Percentiles rank a stretch among this genome's conserved stretches.
Conservation (phyloP, 1,140 invertebrate genomes). For the Wasmannia auropunctata region DNA sequence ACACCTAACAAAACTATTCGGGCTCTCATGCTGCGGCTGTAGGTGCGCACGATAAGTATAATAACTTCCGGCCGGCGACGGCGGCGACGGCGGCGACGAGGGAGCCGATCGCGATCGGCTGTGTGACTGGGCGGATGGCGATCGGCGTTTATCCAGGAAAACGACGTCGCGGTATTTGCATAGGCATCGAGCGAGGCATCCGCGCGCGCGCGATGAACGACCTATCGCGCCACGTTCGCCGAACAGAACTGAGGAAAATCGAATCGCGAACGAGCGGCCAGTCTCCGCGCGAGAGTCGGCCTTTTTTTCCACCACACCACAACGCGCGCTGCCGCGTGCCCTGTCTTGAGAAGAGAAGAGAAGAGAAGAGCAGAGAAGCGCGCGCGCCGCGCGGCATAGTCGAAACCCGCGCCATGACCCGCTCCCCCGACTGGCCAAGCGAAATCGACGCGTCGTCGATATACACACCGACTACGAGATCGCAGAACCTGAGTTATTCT, state of each 20-base stretch:
- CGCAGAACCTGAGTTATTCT: slow-evolving; percentile 72
- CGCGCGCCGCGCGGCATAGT: not conserved
- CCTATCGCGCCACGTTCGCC: slow-evolving; percentile 27
- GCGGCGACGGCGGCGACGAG: no score
- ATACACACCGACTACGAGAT: slow-evolving; percentile 42
- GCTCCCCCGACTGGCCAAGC: slow-evolving; percentile 32
- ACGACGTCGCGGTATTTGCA: slow-evolving; percentile 18
- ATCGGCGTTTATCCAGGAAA: slow-evolving; percentile 13
- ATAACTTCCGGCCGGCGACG: slow-evolving; percentile 50
- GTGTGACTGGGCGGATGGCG: not conserved
- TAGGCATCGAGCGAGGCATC: not conserved
- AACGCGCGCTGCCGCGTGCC: no score
- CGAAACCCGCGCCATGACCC: slow-evolving; percentile 24
- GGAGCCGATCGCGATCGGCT: not conserved
- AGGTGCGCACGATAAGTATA: not conserved
- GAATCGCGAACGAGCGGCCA: slow-evolving; percentile 7
- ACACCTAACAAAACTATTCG: slow-evolving; percentile 35
- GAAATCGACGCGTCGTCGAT: slow-evolving; percentile 51
- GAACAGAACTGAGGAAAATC: slow-evolving; percentile 49
- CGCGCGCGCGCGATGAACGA: slow-evolving; percentile 4
- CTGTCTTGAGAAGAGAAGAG: not conserved
- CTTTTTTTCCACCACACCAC: slow-evolving; percentile 8
- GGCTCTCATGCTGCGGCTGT: slow-evolving; percentile 55
- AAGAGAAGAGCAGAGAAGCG: not conserved
- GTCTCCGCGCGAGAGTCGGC: slow-evolving; percentile 26